phyloP scores from a whole-genome alignment of 2,888 invertebrate species.

The Cheilosia scutellata region DNA sequence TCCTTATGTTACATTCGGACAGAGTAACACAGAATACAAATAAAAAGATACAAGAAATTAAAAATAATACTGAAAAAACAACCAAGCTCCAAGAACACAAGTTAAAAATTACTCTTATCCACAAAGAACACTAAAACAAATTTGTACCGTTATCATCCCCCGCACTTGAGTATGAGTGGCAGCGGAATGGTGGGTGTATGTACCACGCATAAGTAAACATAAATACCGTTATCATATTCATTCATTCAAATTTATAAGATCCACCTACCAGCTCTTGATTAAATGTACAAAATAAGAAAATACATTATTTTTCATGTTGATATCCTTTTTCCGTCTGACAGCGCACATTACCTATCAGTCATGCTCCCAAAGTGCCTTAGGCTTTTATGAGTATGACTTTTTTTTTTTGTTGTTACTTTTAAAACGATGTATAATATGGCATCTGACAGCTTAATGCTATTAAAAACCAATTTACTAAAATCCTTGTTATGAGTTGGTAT shows the following conservation, averaged over 20 bases:
- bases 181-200: neutral
- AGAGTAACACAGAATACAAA: neutral
- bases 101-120: slow-evolving; percentile 50
- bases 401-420: neutral
- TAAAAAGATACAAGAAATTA: slow-evolving; percentile 35
- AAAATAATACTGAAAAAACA: slow-evolving; percentile 39
- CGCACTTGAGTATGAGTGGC: neutral
- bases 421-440: slow-evolving; percentile 65
- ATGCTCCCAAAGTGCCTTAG: neutral
- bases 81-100: slow-evolving; percentile 13
- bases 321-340: slow-evolving; percentile 55
- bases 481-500: slow-evolving; percentile 16
- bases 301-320: slow-evolving; percentile 38
- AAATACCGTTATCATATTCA: slow-evolving; percentile 41
- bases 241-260: slow-evolving; percentile 40
- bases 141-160: slow-evolving; percentile 1
- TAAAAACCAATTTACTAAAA: slow-evolving; percentile 72
- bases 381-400: neutral
- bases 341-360: slow-evolving; percentile 14
- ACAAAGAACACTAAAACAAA: slow-evolving; percentile 10
- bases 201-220: slow-evolving; percentile 39
- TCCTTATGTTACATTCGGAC: slow-evolving; percentile 40
- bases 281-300: neutral
- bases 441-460: slow-evolving; percentile 67
- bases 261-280: neutral